Evolutionary conservation across 53 echinoderm and acorn worm genomes (phyloP), one percentile per base, ranked within the genome.

Genomic region (Echinarachnius parma): DNA sequence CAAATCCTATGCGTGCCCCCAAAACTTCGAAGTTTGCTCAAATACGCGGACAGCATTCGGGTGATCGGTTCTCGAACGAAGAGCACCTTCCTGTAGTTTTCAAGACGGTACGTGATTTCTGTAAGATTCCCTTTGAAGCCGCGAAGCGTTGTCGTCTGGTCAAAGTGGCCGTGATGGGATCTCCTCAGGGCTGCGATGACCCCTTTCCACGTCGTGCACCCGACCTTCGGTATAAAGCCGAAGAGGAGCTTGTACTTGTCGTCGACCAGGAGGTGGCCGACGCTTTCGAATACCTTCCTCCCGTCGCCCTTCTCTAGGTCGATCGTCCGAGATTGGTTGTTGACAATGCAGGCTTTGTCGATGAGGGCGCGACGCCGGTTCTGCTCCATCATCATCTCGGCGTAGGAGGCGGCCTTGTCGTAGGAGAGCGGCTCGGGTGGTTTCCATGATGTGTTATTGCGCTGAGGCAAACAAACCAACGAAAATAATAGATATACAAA

Each of bases 31-130:
- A 91, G 82, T 46, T 91, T 91, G 34, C 77, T 79, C 46, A 86
- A 61, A 55, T 79, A 91, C 1, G 80, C 77, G 21, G 91, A 91
- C 14, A 91, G 72, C 5, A 86, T 10, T 46, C 91, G 53, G 25
- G 79, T 75, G 23, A 83, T 53, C 0, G 91, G 91, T 23, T 91
- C 82, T 15, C 91, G 83, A 23, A 83, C 86, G 42, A 91, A 91
- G 3, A 90, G 18, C 3, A 76, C 90, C 56, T 80, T 90, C 8
- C 82, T 78, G 37, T 82, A 90, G 19, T 48, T 66, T 23, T 30
- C 29, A 13, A 69, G 27, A 31, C 31, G 69, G 16, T 52, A 10
- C 2, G 16, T 1, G 2, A 21, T 31, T 5, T 45, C 59, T 5
- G 67, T 47, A 15, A n/a, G 28, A 60, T 66, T 59, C 34, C 24